Base-by-base conservation (phyloP, 2,113 vertebrate genomes). In the Callipepla squamata region DNA sequence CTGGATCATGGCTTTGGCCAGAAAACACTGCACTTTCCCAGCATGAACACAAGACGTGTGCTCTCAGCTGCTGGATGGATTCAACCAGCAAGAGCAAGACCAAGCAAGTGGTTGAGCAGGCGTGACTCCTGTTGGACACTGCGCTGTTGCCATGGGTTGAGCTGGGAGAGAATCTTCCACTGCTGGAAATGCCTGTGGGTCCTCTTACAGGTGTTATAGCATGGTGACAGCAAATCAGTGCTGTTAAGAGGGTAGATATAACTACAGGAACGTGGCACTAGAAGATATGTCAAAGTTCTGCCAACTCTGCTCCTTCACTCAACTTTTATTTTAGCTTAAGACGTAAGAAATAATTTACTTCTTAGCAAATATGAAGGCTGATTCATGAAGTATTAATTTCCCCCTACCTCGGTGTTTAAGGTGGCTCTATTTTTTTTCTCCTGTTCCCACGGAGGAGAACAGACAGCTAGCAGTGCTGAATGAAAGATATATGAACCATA, bases 401-500 rank as follows among this genome's bases (percentile, higher is more conserved):
- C 47, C 53, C 28, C 45, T 74, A 63, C 93, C 59, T 91, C 85
- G 67, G 30, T 82, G 50, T 47, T 94, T 51, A 61, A 87, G 85
- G 87, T 94, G 73, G 75, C 57, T 88, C 79, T 75, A 21, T 21
- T 78, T 45, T 50, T 12, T 12, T 10, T 3, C 25, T 63, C 32
- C 65, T 47, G 0, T 51, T 80, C 80, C 69, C 87, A 78, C 67
- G 65, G 36, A 91, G 76, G 32, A 34, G 44, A 91, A 25, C 44
- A 59, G 79, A n/a, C 47, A 77, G 38, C 79, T n/a, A 61, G 53
- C 45, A 32, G 38, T 74, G 19, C 87, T 74, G 92, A 53, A 79
- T 92, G 50, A 92, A 91, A 96, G 93, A 95, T 90, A 89, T 32
- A 92, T 87, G 90, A 95, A 74, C 42, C 73, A 47, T 70, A 72